Evolutionary conservation across 2,113 vertebrate species (phyloP), one percentile per base, ranked within the genome.

Genomic region (Nematolebias whitei): DNA sequence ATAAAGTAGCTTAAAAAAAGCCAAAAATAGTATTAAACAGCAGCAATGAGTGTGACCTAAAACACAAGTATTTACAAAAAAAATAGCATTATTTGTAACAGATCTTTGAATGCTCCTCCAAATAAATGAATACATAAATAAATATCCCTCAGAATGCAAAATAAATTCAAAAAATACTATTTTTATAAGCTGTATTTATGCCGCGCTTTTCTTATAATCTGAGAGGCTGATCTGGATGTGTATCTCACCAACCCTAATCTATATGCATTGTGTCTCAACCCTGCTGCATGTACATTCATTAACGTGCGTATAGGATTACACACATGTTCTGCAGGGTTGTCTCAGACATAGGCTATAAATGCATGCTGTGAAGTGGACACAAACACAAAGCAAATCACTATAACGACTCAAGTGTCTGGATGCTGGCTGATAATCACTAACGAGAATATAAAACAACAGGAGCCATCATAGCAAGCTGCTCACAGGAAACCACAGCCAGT

Each of bases 381-480:
- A 20, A 19, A 35, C 15, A 35, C 40, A 43, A 43, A 58, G 26
- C 44, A 19, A 60, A 29, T 29, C 58, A 20, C 23, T 20, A 60
- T 60, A 19, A 45, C 35, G 22, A 45, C 20, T 22, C 32, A 50
- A 50, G 48, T 22, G 26, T 22, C 58, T 20, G 11, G n/a, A 32
- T 50, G 47, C 19, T 39, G 45, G 20, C 59, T 38, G 15, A 12
- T 62, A 62, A 50, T 39, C 29, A 62, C 44, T 16, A 38, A 38
- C 59, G 32, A 12, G 32, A 62, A 49, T 26, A 47, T 38, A 50
- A 39, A 62, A 23, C 29, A 48, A 23, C 32, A 39, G 32, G 45
- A 49, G 45, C 45, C 14, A 12, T 3, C 15, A 40, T n/a, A n/a
- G 20, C 32, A 40, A 50, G 35, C 35, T n/a, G 47, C 47, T 63